phyloP scores from a whole-genome alignment of 2,888 invertebrate genomes.

The Alcis repandata region DNA sequence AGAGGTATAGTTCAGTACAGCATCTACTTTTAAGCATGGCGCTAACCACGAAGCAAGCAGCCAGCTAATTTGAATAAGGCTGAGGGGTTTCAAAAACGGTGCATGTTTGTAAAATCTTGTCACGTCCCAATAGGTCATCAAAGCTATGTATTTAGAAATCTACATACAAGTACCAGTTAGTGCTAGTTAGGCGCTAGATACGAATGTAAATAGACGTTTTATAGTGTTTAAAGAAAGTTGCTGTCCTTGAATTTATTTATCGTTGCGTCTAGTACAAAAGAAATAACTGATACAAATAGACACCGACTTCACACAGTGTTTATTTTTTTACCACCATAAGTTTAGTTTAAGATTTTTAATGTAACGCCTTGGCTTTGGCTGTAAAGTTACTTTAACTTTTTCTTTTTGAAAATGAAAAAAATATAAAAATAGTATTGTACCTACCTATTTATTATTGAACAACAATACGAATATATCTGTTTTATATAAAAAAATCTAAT shows the following conservation, averaged over 20 bases:
- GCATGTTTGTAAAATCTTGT: slow-evolving; percentile 29
- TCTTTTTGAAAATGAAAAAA: too few species aligned
- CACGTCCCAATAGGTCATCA: slow-evolving; percentile 52
- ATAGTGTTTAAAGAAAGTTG: slow-evolving; percentile 19
- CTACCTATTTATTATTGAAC: background rate
- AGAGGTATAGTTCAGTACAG: too few species aligned
- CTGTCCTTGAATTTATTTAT: background rate
- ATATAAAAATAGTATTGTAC: too few species aligned
- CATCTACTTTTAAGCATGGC: too few species aligned
- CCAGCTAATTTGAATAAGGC: too few species aligned
- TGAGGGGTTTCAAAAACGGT: too few species aligned
- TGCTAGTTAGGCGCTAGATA: slow-evolving; percentile 7
- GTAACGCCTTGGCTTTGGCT: too few species aligned
- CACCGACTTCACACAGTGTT: too few species aligned
- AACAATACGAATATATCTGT: background rate
- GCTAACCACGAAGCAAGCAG: too few species aligned
- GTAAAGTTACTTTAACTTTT: too few species aligned
- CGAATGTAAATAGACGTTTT: slow-evolving; percentile 18
- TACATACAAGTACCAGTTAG: slow-evolving; percentile 13
- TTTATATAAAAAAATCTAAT: background rate
- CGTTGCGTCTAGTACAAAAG: background rate
- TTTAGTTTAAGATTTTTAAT: too few species aligned
- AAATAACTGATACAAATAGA: background rate
- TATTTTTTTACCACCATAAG: too few species aligned
- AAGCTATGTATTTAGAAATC: slow-evolving; percentile 55